These are phyloP conservation scores for Ormyrus pomaceus DNA, from an alignment of 2,888 invertebrate species.

Conservation along the genomic window DNA sequence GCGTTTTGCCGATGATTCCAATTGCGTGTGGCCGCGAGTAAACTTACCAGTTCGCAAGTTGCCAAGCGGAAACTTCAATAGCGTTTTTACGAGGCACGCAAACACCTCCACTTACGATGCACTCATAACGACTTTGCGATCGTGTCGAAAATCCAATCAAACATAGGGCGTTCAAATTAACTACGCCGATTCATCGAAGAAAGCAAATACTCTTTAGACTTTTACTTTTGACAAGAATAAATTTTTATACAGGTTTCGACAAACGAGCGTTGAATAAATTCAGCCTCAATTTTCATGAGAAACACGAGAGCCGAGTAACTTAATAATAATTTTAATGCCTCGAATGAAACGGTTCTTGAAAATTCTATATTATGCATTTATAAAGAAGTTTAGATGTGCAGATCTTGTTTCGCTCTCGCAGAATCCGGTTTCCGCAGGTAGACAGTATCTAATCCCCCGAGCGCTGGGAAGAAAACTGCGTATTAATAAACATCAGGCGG, in stretches of 20 bases:
- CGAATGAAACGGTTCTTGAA: neutral
- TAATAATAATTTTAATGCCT: too few species aligned
- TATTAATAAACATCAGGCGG: slow-evolving; percentile 35
- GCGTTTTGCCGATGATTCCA: slow-evolving; percentile 52
- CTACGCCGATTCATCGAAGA: too few species aligned
- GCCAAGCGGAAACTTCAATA: slow-evolving; percentile 48
- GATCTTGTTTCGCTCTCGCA: slow-evolving; percentile 10
- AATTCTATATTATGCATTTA: neutral
- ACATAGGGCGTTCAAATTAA: too few species aligned
- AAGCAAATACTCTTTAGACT: too few species aligned
- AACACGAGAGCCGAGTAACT: too few species aligned
- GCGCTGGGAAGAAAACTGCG: slow-evolving; percentile 27
- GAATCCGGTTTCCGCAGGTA: slow-evolving; percentile 34
- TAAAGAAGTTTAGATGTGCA: neutral
- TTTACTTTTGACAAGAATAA: too few species aligned
- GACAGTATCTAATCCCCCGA: neutral
- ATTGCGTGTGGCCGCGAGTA: slow-evolving; percentile 50
- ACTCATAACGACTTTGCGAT: slow-evolving; percentile 20
- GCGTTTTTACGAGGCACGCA: slow-evolving; percentile 46
- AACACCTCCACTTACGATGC: slow-evolving; percentile 25
- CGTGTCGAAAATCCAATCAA: slow-evolving; percentile 13
- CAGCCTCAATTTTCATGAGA: too few species aligned
- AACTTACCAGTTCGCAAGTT: slow-evolving; percentile 22
- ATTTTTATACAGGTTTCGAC: too few species aligned
- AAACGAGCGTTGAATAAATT: too few species aligned